Conservation (phyloP, 2,888 invertebrate genomes). For the Ennomos fuscantarius region DNA sequence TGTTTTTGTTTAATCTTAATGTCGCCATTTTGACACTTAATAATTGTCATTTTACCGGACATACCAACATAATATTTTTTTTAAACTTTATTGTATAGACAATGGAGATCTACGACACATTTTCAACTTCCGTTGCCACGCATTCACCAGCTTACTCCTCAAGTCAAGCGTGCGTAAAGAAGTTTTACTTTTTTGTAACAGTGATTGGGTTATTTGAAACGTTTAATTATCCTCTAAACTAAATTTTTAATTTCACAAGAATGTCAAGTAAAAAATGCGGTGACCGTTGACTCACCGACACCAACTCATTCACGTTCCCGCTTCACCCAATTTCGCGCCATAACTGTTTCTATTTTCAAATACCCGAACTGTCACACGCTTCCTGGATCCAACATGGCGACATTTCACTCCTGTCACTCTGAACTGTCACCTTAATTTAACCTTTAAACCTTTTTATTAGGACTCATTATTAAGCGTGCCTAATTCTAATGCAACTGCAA, state of each 20-base stretch:
- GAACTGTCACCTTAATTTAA: constrained; percentile 50
- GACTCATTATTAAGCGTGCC: constrained; percentile 42
- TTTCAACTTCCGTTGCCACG: too few species aligned
- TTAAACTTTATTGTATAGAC: too few species aligned
- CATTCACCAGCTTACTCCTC: too few species aligned
- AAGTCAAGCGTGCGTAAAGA: too few species aligned
- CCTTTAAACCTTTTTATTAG: constrained; percentile 47
- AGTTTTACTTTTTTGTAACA: too few species aligned
- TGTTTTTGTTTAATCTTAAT: too few species aligned
- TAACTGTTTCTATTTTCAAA: constrained; percentile 70
- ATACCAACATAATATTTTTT: too few species aligned
- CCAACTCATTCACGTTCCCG: constrained; percentile 31
- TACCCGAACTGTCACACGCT: constrained; percentile 64
- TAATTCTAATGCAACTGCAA: constrained; percentile 42
- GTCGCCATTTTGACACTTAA: too few species aligned
- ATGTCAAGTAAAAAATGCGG: constrained; percentile 32
- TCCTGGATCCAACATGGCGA: constrained; percentile 67
- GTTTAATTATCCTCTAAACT: constrained; percentile 18
- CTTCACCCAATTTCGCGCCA: constrained; percentile 70
- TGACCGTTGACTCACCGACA: constrained; percentile 38
- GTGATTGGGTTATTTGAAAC: constrained; percentile 11
- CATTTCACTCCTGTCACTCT: constrained; percentile 45
- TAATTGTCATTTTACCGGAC: too few species aligned
- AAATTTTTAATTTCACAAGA: constrained; percentile 24
- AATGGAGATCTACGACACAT: too few species aligned